Evolutionary conservation across 2,113 vertebrate species (phyloP).

Genomic region (Poecile atricapillus): DNA sequence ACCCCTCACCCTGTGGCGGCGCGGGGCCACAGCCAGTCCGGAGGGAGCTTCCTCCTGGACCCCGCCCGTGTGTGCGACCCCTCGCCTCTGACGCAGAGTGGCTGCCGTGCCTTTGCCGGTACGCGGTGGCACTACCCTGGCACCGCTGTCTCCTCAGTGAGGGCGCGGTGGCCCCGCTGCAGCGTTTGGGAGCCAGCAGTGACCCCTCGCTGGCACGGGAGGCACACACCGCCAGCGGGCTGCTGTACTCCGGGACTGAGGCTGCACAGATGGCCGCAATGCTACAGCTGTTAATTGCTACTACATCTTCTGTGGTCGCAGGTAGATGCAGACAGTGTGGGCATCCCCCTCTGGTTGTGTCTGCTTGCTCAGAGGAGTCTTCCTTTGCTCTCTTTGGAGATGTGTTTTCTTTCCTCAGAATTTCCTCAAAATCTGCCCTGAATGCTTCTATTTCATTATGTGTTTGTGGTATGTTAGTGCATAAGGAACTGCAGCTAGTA

Average conservation of each 20-base stretch:
- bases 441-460: neutral
- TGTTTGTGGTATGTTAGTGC: neutral
- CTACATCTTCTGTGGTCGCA: neutral
- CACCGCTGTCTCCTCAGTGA: fast-evolving
- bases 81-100: fast-evolving
- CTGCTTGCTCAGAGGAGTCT: neutral
- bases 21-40: no score
- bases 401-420: neutral
- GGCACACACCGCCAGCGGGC: fast-evolving
- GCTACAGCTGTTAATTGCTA: fast-evolving
- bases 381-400: neutral
- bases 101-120: neutral
- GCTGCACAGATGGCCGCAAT: fast-evolving
- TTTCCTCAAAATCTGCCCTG: neutral
- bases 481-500: neutral
- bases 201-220: neutral
- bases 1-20: neutral
- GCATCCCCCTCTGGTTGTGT: neutral
- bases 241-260: fast-evolving
- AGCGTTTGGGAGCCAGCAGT: neutral
- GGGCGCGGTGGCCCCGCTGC: no score
- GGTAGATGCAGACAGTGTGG: neutral
- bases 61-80: fast-evolving
- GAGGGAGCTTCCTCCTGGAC: fast-evolving
- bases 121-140: fast-evolving